Base-by-base conservation (phyloP, 2,113 vertebrate genomes). In the Hippocampus comes region DNA sequence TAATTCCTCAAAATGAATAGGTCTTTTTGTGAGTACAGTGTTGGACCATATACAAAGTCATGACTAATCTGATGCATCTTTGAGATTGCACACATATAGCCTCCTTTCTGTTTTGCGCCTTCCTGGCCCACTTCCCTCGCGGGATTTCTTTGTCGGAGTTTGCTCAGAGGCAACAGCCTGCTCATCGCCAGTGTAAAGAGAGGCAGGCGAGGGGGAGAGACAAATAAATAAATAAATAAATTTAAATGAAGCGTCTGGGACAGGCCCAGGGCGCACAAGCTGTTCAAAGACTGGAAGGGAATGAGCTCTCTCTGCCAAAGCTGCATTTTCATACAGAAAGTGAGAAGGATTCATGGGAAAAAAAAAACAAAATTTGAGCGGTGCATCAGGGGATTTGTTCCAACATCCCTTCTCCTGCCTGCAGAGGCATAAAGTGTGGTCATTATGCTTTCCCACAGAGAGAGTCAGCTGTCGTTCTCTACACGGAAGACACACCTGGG, bases 211-310 rank as follows among this genome's bases (percentile, higher is more conserved):
- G 67, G 25, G 74, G 67, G 23, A 64, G 43, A 56, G 27, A 51
- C 20, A 55, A 55, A 48, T 1, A 48, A 70, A 60, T 57, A 14
- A 53, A 75, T 73, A 14, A 53, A 75, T 73, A 73, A 70, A 84
- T 81, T 71, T 63, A 66, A 66, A 66, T 27, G 43, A 66, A 66
- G 67, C 70, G 78, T 87, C 87, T 91, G 89, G 90, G 91, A 90
- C 88, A 85, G 77, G 90, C 91, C 90, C 86, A 79, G 88, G 89
- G 91, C 90, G 81, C 68, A 73, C 89, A 91, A 92, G 90, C 90
- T 90, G 90, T 90, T 93, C 89, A 85, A 88, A 88, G 87, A 89
- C 61, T 81, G 78, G 66, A 86, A 82, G 73, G 77, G 85, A 81
- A 43, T 67, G 75, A 86, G 80, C 70, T 9, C 74, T 18, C 23